Evolutionary conservation across 2,113 vertebrate genomes (phyloP).

Genomic region (Puffinus mauretanicus): DNA sequence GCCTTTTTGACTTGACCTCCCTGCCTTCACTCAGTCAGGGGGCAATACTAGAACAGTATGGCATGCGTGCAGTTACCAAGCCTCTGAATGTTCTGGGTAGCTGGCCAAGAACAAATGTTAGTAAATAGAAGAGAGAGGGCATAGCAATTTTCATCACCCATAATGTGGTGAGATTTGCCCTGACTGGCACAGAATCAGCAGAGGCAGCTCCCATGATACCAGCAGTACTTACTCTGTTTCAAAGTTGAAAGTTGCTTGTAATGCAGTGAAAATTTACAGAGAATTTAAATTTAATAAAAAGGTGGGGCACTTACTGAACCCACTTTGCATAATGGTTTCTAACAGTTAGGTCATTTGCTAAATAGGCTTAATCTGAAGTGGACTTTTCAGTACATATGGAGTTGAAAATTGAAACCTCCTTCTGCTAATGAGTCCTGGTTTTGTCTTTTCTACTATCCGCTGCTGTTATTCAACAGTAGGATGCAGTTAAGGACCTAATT

Average conservation of each 20-base stretch:
- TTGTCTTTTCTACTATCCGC: background rate
- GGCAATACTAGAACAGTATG: fast-evolving
- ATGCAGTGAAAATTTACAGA: background rate
- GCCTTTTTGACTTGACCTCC: background rate
- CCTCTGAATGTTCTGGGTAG: background rate
- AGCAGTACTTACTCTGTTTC: background rate
- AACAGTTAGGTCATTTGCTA: background rate
- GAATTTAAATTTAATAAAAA: background rate
- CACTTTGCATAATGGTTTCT: background rate
- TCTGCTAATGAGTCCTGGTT: background rate
- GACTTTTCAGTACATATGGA: background rate
- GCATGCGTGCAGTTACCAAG: background rate
- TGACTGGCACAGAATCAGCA: background rate
- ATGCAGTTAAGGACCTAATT: background rate
- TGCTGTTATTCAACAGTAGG: background rate
- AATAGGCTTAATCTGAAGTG: background rate
- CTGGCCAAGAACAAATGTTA: background rate
- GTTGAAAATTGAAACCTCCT: background rate
- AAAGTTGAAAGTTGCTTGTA: background rate
- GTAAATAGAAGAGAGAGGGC: background rate
- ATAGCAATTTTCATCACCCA: background rate
- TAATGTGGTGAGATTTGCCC: background rate
- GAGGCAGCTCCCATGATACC: background rate
- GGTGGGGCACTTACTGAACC: background rate
- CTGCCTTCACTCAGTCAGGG: background rate